A percentile compares a stretch with the other conserved stretches of the same genome.
These are phyloP conservation scores for Bugulina stolonifera DNA, from an alignment of 2,888 invertebrate species.

Conservation along the genomic window DNA sequence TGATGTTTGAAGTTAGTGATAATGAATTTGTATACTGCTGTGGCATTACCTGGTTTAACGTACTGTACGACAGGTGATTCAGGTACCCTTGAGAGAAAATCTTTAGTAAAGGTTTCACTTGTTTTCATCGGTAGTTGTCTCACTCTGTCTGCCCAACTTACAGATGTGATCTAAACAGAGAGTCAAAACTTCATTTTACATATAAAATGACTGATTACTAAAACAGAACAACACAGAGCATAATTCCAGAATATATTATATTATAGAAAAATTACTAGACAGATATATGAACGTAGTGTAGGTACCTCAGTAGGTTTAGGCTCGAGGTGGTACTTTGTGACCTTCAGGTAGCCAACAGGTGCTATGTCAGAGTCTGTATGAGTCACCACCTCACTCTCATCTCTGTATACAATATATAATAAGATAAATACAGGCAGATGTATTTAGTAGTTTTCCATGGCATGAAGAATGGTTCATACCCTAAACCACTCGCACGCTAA, in stretches of 20 bases:
- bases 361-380: conserved; percentile 88
- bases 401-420: conserved; percentile 34
- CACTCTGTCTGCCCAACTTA: conserved; percentile 4
- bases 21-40: neutral
- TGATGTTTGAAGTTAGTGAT: no score
- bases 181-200: no score
- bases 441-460: no score
- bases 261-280: no score
- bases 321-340: conserved; percentile 75
- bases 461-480: no score
- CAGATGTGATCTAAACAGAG: neutral
- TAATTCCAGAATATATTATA: no score
- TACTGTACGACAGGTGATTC: neutral
- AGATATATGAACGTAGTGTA: neutral
- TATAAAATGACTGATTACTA: no score
- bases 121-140: conserved; percentile 4
- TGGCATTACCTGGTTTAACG: neutral
- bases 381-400: conserved; percentile 69
- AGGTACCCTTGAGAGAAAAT: neutral
- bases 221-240: no score
- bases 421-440: no score
- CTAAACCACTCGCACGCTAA: no score
- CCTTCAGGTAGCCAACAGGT: conserved; percentile 86
- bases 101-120: conserved; percentile 11
- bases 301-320: conserved; percentile 53